Percentiles rank a stretch among this genome's conserved stretches.
Conservation (phyloP, 2,113 vertebrate genomes). For the Gadus chalcogrammus region DNA sequence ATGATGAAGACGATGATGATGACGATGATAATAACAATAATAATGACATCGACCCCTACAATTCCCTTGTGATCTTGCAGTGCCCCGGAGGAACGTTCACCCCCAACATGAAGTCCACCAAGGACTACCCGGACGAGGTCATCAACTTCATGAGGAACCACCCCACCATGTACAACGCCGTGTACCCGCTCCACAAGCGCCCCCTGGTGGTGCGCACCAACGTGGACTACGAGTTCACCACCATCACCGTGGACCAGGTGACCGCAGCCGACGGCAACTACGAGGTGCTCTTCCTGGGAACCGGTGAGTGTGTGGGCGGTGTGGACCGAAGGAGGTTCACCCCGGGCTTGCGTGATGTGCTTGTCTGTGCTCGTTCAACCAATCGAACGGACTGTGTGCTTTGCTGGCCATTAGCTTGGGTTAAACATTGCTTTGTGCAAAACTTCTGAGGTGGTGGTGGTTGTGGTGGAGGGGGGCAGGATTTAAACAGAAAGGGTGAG, state of each 20-base stretch:
- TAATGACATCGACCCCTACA: background rate
- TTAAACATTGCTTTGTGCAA: slow-evolving; percentile 45
- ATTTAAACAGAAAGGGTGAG: slow-evolving; percentile 7
- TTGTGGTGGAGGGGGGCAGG: slow-evolving; percentile 42
- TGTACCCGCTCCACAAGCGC: slow-evolving; percentile 93
- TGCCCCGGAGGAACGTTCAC: slow-evolving; percentile 97
- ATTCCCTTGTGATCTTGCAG: slow-evolving; percentile 59
- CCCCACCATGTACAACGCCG: slow-evolving; percentile 91
- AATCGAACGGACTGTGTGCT: slow-evolving; percentile 41
- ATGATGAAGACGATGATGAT: no score
- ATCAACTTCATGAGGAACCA: slow-evolving; percentile 98
- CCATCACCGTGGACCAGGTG: slow-evolving; percentile 95
- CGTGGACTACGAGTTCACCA: slow-evolving; percentile 93
- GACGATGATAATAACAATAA: slow-evolving; percentile 4
- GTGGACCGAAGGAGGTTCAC: background rate
- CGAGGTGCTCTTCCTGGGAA: slow-evolving; percentile 98
- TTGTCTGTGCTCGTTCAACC: slow-evolving; percentile 27
- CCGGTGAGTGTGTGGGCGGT: slow-evolving; percentile 74
- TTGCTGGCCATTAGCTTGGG: slow-evolving; percentile 27
- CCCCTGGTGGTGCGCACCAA: slow-evolving; percentile 93
- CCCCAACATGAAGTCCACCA: slow-evolving; percentile 97
- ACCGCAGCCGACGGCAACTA: slow-evolving; percentile 95
- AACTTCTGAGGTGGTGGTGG: no score
- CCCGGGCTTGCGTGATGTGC: background rate
- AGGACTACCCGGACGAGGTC: slow-evolving; percentile 97